A percentile compares a stretch with the other conserved stretches of the same genome.
Conservation (phyloP, 2,888 invertebrate species). For the Drosophila colorata region DNA sequence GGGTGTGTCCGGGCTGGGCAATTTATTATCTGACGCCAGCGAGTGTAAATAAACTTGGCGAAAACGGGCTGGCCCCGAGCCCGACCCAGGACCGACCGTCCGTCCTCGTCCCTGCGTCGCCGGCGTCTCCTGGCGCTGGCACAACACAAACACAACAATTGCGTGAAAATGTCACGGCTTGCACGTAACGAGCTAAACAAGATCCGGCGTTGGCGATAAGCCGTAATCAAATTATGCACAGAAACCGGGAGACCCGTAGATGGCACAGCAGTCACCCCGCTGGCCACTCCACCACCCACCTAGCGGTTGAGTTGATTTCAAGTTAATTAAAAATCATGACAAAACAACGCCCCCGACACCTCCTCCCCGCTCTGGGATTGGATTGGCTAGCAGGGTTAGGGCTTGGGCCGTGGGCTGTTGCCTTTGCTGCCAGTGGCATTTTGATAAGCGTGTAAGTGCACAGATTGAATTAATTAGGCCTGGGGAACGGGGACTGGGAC, state of each 20-base stretch:
- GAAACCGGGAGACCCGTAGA: constrained; percentile 34
- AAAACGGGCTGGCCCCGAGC: constrained; percentile 32
- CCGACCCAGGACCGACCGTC: not conserved
- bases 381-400: constrained; percentile 22
- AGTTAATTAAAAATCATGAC: constrained; percentile 83
- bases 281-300: constrained; percentile 27
- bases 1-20: constrained; percentile 63
- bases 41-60: constrained; percentile 76
- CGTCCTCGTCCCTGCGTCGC: not conserved
- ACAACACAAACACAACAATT: constrained; percentile 69
- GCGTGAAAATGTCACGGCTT: constrained; percentile 82
- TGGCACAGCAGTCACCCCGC: constrained; percentile 10
- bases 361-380: constrained; percentile 28
- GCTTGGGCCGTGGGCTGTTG: constrained; percentile 16
- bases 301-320: constrained; percentile 73
- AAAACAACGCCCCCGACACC: constrained; percentile 36
- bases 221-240: constrained; percentile 82
- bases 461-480: constrained; percentile 80
- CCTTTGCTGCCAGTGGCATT: constrained; percentile 33
- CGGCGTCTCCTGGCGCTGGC: not conserved
- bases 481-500: not conserved
- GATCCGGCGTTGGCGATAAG: constrained; percentile 73
- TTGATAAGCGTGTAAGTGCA: constrained; percentile 81
- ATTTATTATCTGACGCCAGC: constrained; percentile 82
- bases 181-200: constrained; percentile 81